Evolutionary conservation across 2,888 invertebrate species (phyloP).

Genomic region (Pyrochroa serraticornis): DNA sequence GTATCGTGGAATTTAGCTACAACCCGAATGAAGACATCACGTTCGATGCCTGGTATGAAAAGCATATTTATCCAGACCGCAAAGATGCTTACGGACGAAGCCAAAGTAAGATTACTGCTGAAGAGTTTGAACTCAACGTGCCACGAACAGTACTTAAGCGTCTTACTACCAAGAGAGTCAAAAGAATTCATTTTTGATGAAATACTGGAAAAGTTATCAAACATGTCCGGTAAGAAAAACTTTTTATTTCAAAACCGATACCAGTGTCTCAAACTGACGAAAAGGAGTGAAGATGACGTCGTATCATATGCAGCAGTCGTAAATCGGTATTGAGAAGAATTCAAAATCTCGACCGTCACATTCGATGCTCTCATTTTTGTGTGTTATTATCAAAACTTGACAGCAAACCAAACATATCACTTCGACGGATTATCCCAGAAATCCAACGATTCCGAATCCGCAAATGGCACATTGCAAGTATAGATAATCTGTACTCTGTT

Average conservation of each 20-base stretch:
- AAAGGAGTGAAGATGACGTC: not conserved
- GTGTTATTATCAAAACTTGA: too few species aligned
- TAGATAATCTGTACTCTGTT: too few species aligned
- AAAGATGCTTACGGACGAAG: not conserved
- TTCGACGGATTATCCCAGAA: too few species aligned
- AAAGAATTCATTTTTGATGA: not conserved
- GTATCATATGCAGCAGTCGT: not conserved
- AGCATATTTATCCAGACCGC: not conserved
- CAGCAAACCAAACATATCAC: too few species aligned
- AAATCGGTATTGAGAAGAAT: constrained; percentile 4
- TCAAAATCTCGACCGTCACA: not conserved
- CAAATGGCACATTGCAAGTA: too few species aligned
- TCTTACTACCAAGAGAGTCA: not conserved
- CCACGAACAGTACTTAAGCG: not conserved
- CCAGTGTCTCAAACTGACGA: not conserved
- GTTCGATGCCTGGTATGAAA: too few species aligned
- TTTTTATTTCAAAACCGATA: not conserved
- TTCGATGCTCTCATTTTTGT: not conserved
- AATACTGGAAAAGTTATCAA: not conserved
- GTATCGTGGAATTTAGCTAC: too few species aligned
- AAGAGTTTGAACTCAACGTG: not conserved
- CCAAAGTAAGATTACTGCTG: not conserved
- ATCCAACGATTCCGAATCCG: too few species aligned
- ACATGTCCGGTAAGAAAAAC: not conserved
- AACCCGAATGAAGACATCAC: too few species aligned